A percentile compares a stretch with the other conserved stretches of the same genome.
phyloP scores from a whole-genome alignment of 2,797 vertebrate genomes.

The Ptychobarbus kaznakovi region DNA sequence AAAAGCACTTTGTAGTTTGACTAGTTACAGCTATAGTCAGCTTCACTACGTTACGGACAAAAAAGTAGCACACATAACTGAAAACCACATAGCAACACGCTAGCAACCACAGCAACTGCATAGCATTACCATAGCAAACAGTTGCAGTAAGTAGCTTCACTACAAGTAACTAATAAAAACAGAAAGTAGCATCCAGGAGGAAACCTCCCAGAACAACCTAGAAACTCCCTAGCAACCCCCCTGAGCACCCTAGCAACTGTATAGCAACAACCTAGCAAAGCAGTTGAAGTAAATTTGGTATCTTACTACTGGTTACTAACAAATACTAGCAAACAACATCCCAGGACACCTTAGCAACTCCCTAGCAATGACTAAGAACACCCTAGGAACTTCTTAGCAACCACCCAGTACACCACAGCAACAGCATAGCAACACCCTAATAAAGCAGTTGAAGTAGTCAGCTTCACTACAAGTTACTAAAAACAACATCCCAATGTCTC shows the following conservation, averaged over 20 bases:
- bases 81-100: not conserved
- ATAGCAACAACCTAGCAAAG: no score
- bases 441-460: not conserved
- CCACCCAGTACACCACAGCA: not conserved
- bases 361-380: not conserved
- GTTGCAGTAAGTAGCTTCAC: no score
- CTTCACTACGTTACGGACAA: not conserved
- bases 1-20: not conserved
- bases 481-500: not conserved
- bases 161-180: not conserved
- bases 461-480: not conserved
- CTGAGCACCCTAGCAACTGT: not conserved
- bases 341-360: not conserved
- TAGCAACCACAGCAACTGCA: not conserved
- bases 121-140: not conserved
- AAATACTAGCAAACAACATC: not conserved
- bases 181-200: not conserved
- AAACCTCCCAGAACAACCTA: not conserved
- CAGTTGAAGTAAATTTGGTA: no score
- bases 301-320: not conserved
- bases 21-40: not conserved
- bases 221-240: not conserved
- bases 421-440: not conserved
- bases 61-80: not conserved
- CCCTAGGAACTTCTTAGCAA: not conserved